A percentile compares a stretch with the other conserved stretches of the same genome.
phyloP scores from a whole-genome alignment of 2,113 vertebrate species.

The Ctenodactylus gundi region DNA sequence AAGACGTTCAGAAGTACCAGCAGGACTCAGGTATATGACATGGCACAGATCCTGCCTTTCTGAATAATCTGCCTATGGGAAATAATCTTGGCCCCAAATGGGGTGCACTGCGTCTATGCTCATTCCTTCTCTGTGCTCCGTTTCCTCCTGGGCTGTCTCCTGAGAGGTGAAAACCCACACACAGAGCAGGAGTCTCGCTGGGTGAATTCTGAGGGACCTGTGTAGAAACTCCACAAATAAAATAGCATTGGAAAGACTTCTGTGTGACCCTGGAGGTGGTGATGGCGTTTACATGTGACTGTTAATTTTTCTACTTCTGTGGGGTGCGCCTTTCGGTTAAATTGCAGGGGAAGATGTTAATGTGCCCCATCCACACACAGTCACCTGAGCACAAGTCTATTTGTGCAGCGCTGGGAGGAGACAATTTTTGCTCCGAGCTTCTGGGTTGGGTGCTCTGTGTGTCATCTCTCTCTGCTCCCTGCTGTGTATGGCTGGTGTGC shows the following conservation, averaged over 20 bases:
- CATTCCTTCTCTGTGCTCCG: not conserved
- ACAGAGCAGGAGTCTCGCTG: not conserved
- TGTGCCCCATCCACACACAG: not conserved
- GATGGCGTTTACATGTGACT: not conserved
- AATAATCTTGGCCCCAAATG: not conserved
- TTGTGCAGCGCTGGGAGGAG: not conserved
- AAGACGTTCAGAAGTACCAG: not conserved
- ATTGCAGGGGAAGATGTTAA: not conserved
- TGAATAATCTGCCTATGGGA: accelerated
- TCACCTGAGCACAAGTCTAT: not conserved
- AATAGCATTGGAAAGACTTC: not conserved
- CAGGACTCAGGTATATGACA: not conserved
- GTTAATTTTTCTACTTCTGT: not conserved
- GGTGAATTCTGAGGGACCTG: not conserved
- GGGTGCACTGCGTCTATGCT: accelerated
- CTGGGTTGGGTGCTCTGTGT: not conserved
- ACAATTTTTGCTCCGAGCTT: not conserved
- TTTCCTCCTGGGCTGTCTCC: not conserved
- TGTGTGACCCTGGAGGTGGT: not conserved
- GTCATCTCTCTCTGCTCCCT: not conserved
- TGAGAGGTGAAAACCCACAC: not conserved
- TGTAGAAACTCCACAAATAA: not conserved
- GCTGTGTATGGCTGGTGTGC: not conserved
- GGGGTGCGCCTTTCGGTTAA: not conserved
- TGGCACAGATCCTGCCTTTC: not conserved